Evolutionary conservation across 2,888 invertebrate species (phyloP), one percentile per base, ranked within the genome.

Genomic region (Limnephilus marmoratus): DNA sequence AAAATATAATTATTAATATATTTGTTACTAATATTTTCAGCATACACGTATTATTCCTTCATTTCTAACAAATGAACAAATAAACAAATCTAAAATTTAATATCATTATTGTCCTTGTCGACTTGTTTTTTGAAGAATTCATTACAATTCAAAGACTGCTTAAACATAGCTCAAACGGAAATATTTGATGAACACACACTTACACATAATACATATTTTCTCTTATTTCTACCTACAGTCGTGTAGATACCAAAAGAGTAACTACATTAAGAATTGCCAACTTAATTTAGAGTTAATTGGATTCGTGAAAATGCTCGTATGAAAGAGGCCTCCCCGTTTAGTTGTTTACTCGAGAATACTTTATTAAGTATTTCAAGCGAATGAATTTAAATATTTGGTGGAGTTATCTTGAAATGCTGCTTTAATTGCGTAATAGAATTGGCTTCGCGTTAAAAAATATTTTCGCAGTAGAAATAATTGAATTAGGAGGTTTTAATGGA

Each of bases 311-410:
- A 68, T 53, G 34, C 53, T 15, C 87, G 15, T 37, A 68, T 87
- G 34, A 87, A 87, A 31, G 15, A 3, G 68, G 29, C 53, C 13
- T 45, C 29, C 49, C 9, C 29, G 13, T 9, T 53, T 68, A 15
- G n/a, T 53, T 49, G 53, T 87, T 87, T 87, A 37, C 53, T 68
- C 68, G 53, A 31, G 68, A 87, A 87, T 87, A 68, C 12, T 87
- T 87, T 87, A 68, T 68, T 68, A 41, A 34, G 13, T 29, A 86
- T 41, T 41, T 85, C 34, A 41, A 87, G 53, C 29, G 87, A 53
- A 87, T 18, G 18, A 87, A 87, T 53, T 29, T 31, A 13, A 87
- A 53, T 53, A 34, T 31, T 87, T 41, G 85, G 41, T 12, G 18
- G 85, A 85, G 11, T 85, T 41, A n/a, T 85, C 24, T 85, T 24